Evolutionary conservation across 1,140 invertebrate species (phyloP).

Genomic region (Gonioctena quinquepunctata): DNA sequence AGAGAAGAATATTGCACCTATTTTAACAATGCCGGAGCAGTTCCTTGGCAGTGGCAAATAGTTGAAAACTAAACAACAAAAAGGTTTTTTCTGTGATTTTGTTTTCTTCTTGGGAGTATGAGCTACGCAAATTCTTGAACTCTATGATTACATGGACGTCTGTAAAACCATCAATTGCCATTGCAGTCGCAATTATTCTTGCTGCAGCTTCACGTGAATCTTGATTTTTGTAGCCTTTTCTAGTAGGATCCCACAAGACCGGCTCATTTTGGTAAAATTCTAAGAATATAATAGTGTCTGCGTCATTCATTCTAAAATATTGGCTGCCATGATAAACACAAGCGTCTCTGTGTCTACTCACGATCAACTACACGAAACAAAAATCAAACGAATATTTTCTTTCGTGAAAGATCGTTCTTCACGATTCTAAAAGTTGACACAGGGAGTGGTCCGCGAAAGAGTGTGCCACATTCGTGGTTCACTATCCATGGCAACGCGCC

Average conservation of each 20-base stretch:
- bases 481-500: no score
- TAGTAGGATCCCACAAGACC: slow-evolving; percentile 24
- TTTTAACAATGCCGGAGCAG: slow-evolving; percentile 14
- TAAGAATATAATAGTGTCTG: slow-evolving; percentile 12
- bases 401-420: no score
- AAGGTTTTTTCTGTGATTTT: no score
- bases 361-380: no score
- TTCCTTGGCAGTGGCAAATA: slow-evolving; percentile 10
- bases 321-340: no score
- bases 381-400: no score
- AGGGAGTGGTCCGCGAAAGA: no score
- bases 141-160: slow-evolving; percentile 23
- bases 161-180: slow-evolving; percentile 22
- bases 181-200: slow-evolving; percentile 19
- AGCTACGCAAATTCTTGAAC: slow-evolving; percentile 29
- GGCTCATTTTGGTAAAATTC: slow-evolving; percentile 24
- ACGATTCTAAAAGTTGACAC: no score
- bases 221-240: slow-evolving; percentile 22
- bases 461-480: no score
- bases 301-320: no score
- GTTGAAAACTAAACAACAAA: background rate
- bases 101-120: slow-evolving; percentile 24
- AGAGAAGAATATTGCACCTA: slow-evolving; percentile 1
- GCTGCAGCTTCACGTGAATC: slow-evolving; percentile 25
- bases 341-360: no score